Conservation (phyloP, 2,888 invertebrate genomes). For the Odontocerum albicorne region DNA sequence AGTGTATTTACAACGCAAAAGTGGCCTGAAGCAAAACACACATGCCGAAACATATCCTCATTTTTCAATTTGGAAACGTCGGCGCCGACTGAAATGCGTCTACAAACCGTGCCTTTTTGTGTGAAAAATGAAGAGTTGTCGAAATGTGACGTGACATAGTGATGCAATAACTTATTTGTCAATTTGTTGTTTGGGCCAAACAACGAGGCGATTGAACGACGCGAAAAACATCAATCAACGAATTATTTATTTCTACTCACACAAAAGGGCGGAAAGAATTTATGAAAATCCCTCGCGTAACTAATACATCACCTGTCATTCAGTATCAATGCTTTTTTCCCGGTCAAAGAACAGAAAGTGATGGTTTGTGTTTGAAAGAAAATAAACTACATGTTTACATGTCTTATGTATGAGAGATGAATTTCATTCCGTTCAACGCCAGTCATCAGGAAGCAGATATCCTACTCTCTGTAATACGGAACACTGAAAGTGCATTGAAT, state of each 20-base stretch:
- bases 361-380: no score
- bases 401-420: no score
- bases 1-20: no score
- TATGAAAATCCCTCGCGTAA: constrained; percentile 17
- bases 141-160: constrained; percentile 12
- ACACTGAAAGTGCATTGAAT: no score
- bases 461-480: no score
- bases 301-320: constrained; percentile 28
- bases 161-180: constrained; percentile 25
- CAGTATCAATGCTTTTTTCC: no score
- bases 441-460: no score
- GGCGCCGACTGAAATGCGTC: not conserved
- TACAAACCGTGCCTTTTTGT: not conserved
- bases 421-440: no score
- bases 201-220: constrained; percentile 14
- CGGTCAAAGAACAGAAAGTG: no score
- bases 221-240: constrained; percentile 20
- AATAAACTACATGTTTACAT: no score
- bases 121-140: constrained; percentile 8
- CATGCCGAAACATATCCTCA: not conserved
- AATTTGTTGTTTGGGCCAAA: constrained; percentile 18
- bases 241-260: constrained; percentile 18
- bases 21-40: no score
- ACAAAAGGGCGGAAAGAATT: constrained; percentile 12
- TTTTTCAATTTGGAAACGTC: not conserved